phyloP scores from a whole-genome alignment of 1,140 invertebrate species.

The Zeugodacus cucurbitae region DNA sequence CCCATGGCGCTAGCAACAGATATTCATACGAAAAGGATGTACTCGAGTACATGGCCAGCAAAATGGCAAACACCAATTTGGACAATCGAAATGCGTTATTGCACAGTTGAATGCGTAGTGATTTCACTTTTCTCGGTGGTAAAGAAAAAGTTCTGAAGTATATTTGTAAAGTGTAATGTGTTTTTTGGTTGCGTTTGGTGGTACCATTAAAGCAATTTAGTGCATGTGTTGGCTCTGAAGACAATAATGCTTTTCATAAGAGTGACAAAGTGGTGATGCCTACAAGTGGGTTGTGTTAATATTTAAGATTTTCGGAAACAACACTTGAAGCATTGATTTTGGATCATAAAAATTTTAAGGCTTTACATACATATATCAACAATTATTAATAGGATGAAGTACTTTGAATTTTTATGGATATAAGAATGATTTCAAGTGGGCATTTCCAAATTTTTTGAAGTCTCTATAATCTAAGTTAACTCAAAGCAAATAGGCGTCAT shows the following conservation, averaged over 20 bases:
- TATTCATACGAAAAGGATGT: neutral
- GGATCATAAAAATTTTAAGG: too few relatives aligned
- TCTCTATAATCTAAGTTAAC: too few relatives aligned
- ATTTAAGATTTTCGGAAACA: too few relatives aligned
- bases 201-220: neutral
- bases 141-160: neutral
- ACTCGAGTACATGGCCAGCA: neutral
- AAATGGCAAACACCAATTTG: neutral
- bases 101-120: conserved; percentile 11
- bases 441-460: too few relatives aligned
- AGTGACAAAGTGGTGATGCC: neutral
- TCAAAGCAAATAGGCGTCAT: too few relatives aligned
- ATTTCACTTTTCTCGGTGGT: conserved; percentile 3
- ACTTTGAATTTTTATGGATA: too few relatives aligned
- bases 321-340: too few relatives aligned
- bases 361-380: too few relatives aligned
- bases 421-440: too few relatives aligned
- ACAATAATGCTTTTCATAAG: neutral
- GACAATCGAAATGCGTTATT: conserved; percentile 27
- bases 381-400: too few relatives aligned
- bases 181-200: neutral
- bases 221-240: neutral
- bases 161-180: conserved; percentile 28
- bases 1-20: neutral
- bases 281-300: neutral